Base-by-base conservation (phyloP, 2,888 invertebrate species). In the Crepidodera aurea region DNA sequence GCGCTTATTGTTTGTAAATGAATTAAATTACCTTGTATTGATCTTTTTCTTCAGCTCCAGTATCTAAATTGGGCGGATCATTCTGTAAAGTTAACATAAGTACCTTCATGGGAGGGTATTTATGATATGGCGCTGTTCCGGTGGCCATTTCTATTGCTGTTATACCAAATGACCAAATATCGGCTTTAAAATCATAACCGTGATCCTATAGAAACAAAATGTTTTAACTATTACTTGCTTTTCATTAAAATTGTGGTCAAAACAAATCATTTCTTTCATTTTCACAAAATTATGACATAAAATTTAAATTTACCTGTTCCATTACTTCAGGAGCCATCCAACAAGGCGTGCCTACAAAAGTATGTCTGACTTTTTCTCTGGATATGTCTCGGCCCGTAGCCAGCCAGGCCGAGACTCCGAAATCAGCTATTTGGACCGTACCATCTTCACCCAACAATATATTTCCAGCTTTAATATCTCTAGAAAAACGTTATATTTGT, bases 291-390 rank as follows among this genome's bases (percentile, higher is more conserved):
- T n/a, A n/a, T n/a, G n/a, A n/a, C n/a, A n/a, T n/a, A n/a, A n/a
- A n/a, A n/a, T 22, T 4, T 22, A 22, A 22, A 6, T 13, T 19
- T 81, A 91, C 91, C 86, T 96, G 96, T 83, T 96, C 95, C 98
- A 98, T 98, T 69, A 99, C 98, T 85, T 99, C 98, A 1, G 98
- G 98, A 1, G 98, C 98, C 98, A 98, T 98, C 98, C 98, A 99
- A 78, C 98, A 98, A 0, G 98, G 98, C 0, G 98, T 98, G 8
- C 99, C 99, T 1, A 99, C 98, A 82, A 99, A 99, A 0, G 98
- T 98, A 80, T 98, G 97, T 37, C 98, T 85, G 16, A 96, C 94
- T 83, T 95, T 95, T 81, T 98, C 96, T 48, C 97, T 86, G 3
- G 95, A 94, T 64, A 95, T 83, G 81, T 98, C 98, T 57, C 96